Percentiles rank a stretch among this genome's conserved stretches.
Conservation (phyloP, 2,888 invertebrate genomes). For the Dysmachus trigonus region DNA sequence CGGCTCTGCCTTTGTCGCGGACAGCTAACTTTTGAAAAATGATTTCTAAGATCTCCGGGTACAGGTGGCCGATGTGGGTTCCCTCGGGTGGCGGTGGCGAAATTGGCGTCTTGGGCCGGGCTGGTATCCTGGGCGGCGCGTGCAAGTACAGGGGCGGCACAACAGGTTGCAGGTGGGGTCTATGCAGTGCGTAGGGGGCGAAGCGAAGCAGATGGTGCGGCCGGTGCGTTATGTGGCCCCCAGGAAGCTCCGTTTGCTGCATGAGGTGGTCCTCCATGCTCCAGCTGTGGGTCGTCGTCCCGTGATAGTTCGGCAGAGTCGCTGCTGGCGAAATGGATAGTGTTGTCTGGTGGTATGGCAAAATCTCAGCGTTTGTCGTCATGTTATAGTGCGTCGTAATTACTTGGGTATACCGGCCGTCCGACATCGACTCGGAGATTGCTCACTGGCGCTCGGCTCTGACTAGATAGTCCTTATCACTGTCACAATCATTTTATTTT, state of each 20-base stretch:
- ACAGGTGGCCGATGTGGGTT: conserved; percentile 86
- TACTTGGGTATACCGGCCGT: conserved; percentile 19
- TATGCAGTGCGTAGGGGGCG: conserved; percentile 74
- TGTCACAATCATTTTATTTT: conserved; percentile 14
- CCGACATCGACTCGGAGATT: conserved; percentile 24
- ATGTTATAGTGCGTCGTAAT: conserved; percentile 49
- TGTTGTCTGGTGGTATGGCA: conserved; percentile 63
- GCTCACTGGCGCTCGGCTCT: neutral
- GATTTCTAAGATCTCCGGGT: conserved; percentile 90
- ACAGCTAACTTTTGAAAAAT: conserved; percentile 92
- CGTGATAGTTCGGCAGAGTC: conserved; percentile 60
- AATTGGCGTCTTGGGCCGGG: conserved; percentile 51
- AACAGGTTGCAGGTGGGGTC: conserved; percentile 67
- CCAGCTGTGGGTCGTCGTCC: conserved; percentile 48
- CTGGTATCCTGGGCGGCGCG: conserved; percentile 54
- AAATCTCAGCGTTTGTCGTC: conserved; percentile 62
- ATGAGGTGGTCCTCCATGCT: conserved; percentile 51
- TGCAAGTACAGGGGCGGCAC: conserved; percentile 51
- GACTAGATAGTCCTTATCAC: conserved; percentile 31
- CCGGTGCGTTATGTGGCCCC: conserved; percentile 58
- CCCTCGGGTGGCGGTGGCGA: conserved; percentile 68
- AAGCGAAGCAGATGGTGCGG: conserved; percentile 63
- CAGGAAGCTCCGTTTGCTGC: conserved; percentile 63
- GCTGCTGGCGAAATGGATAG: conserved; percentile 60
- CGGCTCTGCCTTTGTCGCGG: conserved; percentile 87